Conservation (phyloP, 2,797 vertebrate genomes). For the Syngnathus rostellatus region DNA sequence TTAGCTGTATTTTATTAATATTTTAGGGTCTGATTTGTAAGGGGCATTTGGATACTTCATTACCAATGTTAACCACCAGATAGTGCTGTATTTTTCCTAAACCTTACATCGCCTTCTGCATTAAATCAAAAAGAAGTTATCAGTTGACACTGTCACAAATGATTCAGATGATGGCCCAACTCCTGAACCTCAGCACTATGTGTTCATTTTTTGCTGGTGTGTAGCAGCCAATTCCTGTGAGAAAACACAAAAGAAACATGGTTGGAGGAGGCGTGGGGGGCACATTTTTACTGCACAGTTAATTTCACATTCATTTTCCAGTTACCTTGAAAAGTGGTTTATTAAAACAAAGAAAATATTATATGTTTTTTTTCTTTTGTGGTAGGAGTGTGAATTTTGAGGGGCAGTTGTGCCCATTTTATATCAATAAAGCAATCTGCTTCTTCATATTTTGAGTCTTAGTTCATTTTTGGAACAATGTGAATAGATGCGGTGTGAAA, state of each 20-base stretch:
- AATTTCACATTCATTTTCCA: background rate
- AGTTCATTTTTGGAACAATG: no score
- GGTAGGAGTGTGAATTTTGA: no score
- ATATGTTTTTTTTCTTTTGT: background rate
- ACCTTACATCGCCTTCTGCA: background rate
- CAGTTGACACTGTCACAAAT: background rate
- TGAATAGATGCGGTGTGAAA: no score
- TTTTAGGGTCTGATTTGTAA: no score
- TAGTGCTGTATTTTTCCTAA: background rate
- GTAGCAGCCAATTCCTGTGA: slow-evolving; percentile 59
- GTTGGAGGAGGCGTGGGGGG: background rate
- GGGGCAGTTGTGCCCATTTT: no score
- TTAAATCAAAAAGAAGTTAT: no score
- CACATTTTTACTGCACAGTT: background rate
- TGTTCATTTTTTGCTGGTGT: slow-evolving; percentile 42
- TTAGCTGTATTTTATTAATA: background rate
- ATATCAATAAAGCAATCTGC: no score
- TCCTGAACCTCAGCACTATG: slow-evolving; percentile 57
- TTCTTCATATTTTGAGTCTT: no score
- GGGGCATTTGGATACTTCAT: no score
- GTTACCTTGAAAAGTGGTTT: background rate
- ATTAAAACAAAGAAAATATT: background rate
- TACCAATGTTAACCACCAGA: background rate
- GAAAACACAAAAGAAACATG: background rate
- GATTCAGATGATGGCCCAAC: slow-evolving; percentile 14